Evolutionary conservation across 2,113 vertebrate genomes (phyloP), one percentile per base, ranked within the genome.

Genomic region (Cephalopholis sonnerati): DNA sequence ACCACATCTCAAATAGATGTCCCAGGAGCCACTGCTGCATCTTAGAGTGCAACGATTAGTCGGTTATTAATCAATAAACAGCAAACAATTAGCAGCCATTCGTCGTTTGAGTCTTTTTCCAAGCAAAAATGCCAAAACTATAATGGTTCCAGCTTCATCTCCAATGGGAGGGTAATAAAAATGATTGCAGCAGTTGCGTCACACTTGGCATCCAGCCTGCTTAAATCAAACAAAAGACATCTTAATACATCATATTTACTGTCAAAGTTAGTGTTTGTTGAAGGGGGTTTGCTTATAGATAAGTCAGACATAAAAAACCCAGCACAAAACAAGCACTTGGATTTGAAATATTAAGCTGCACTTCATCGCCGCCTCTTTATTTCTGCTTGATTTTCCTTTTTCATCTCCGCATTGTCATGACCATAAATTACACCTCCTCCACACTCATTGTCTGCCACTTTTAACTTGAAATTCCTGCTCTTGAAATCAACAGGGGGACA

Each of bases 11-110:
- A 55, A n/a, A 24, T 2, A 67, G 17, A 25, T 1, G 11, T 44
- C 69, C 53, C 51, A 71, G 16, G 3, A 71, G 36, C 53, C 53
- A 22, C 69, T 58, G 51, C 68, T 57, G 54, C 69, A 46, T n/a
- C 5, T 7, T 5, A 13, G 69, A 27, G 54, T n/a, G 44, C 18
- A 32, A 25, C 7, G 1, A 17, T 17, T 5, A 46, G 15, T 10
- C 41, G 1, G 13, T 22, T 8, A 44, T 7, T 36, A 2, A 18
- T 46, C 2, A 2, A 22, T 44, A 5, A 1, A 10, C 7, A n/a
- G 65, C 6, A 11, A 24, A 22, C 15, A 2, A 24, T 25, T 5
- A 2, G 29, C 46, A 20, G 44, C 44, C n/a, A 4, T 71, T 25
- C 7, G 3, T 68, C 17, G 3, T 18, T 71, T 4, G 7, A 50